Percentiles rank a stretch among this genome's conserved stretches.
Evolutionary conservation across 2,888 invertebrate species (phyloP).

Genomic region (Eudasyphora cyanicolor): DNA sequence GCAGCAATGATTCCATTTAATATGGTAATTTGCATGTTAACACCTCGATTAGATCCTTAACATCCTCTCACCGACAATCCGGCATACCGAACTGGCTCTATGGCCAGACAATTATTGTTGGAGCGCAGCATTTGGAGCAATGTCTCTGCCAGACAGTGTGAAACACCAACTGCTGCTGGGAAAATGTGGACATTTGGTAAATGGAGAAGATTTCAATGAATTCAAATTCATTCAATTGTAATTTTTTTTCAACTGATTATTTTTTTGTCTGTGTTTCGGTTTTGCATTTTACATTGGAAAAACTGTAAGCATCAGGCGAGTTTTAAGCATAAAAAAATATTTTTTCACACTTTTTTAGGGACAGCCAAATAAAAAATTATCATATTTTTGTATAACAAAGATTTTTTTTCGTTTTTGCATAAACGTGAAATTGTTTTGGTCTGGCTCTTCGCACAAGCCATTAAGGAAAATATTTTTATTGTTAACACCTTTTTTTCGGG

Average conservation of each 20-base stretch:
- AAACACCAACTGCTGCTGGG: not conserved
- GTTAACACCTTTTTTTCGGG: not conserved
- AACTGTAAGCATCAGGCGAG: conserved; percentile 5
- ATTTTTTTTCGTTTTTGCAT: not conserved
- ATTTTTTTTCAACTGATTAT: conserved; percentile 9
- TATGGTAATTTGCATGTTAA: conserved; percentile 46
- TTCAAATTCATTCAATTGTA: conserved; percentile 28
- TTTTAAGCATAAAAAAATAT: not conserved
- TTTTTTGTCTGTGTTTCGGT: conserved; percentile 1
- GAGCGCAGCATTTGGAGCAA: not conserved
- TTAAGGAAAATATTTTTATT: not conserved
- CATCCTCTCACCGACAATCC: not conserved
- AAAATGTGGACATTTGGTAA: not conserved
- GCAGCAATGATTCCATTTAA: conserved; percentile 40
- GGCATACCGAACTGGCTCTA: not conserved
- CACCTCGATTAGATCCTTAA: conserved; percentile 38
- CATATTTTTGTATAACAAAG: not conserved
- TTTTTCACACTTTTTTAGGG: conserved; percentile 17
- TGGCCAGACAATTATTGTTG: not conserved
- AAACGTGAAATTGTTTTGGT: not conserved
- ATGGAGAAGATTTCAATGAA: not conserved
- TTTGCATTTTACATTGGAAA: not conserved
- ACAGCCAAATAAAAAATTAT: not conserved
- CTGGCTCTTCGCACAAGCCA: not conserved
- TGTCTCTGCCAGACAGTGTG: not conserved